Evolutionary conservation across 23 tunicate genomes (phyloP).

Genomic region (Pegea sp.): DNA sequence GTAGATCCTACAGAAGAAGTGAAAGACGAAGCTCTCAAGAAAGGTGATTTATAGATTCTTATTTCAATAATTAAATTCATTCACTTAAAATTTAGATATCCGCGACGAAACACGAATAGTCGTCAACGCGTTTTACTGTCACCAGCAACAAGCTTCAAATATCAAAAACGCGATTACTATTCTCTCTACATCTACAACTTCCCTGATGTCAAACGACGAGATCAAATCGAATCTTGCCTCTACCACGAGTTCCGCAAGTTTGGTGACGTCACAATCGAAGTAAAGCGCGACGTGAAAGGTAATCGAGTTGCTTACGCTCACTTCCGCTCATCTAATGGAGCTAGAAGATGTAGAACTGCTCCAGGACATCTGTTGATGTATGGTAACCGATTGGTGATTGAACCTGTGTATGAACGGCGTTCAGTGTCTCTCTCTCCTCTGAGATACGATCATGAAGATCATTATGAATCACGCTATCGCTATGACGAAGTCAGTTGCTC

Average conservation of each 20-base stretch:
- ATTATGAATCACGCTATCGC: neutral
- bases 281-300: constrained; percentile 31
- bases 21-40: no score
- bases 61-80: no score
- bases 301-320: constrained; percentile 82
- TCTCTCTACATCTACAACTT: constrained; percentile 45
- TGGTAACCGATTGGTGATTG: constrained; percentile 51
- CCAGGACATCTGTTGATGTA: constrained; percentile 92
- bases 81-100: no score
- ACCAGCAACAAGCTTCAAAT: no score
- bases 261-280: constrained; percentile 66
- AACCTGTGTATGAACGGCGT: constrained; percentile 12
- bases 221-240: constrained; percentile 39
- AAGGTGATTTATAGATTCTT: no score
- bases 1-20: no score
- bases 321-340: constrained; percentile 62
- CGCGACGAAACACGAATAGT: no score
- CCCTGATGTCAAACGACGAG: constrained; percentile 58
- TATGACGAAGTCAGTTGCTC: neutral
- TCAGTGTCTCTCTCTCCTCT: no score
- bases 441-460: no score
- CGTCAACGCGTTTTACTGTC: no score
- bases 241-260: constrained; percentile 78
- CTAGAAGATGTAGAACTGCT: constrained; percentile 64
- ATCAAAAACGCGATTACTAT: no score